Base-by-base conservation (phyloP, 1,140 invertebrate species). In the Drosophila bocki region DNA sequence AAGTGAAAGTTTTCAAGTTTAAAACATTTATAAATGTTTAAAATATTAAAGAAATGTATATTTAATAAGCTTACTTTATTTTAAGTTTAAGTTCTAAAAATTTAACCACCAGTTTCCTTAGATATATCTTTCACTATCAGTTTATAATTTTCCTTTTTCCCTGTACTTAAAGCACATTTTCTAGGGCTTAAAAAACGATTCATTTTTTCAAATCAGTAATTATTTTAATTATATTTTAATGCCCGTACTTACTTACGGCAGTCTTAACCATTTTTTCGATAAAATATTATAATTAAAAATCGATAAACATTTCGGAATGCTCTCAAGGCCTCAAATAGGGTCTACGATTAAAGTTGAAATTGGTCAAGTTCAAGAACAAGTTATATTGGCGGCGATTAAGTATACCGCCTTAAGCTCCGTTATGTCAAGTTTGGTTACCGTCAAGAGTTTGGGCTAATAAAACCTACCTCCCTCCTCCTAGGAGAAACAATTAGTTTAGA, bases 401-500 rank as follows among this genome's bases (percentile, higher is more conserved):
- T 11, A 54, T 22, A 15, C 8, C 60, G 4, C 29, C 45, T 42
- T 26, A 33, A 32, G 65, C n/a, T 4, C 51, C 29, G 45, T 42
- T 33, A 48, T 29, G 33, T 54, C 32, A 44, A 54, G 39, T 67
- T 68, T 29, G 37, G 42, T 57, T 57, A 48, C 35, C 41, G 33
- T 68, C 47, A 0, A 68, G 35, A 41, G 47, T 9, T 12, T 8
- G 8, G n/a, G 8, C 47, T n/a, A 47, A 62, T 39, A 47, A 22
- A 63, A 67, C 15, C 22, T 29, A 12, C 29, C 8, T 29, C 13
- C 45, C 45, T 15, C 13, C 33, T 51, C 61, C 45, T 35, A 13
- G 17, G 5, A 44, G 37, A 69, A 67, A 69, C 65, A 67, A 67
- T 68, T 70, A 70, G 67, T 67, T 70, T 70, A 45, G 67, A 56